phyloP scores from a whole-genome alignment of 1,140 invertebrate genomes.

The Tribolium castaneum region DNA sequence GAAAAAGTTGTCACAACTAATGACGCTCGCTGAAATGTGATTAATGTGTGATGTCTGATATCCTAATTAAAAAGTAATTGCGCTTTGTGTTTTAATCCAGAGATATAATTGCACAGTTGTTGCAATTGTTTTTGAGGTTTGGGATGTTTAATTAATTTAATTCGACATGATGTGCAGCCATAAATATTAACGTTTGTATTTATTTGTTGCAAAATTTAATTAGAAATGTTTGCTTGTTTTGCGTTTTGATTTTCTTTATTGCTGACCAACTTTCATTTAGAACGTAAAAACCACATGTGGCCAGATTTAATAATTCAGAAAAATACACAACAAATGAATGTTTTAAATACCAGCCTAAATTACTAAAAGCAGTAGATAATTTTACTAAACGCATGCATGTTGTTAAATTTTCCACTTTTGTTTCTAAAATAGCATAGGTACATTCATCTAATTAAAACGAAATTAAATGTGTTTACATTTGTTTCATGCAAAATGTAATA shows the following conservation, averaged over 20 bases:
- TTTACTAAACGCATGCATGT: not conserved
- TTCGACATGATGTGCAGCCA: not conserved
- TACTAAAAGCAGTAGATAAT: too few relatives aligned
- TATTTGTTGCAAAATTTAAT: not conserved
- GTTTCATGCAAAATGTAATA: too few relatives aligned
- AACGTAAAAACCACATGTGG: not conserved
- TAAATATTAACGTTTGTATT: not conserved
- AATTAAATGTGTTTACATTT: too few relatives aligned
- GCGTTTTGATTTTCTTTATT: slow-evolving; percentile 11
- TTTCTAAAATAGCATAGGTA: too few relatives aligned
- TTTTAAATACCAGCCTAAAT: too few relatives aligned
- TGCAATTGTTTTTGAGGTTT: not conserved
- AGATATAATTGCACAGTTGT: not conserved
- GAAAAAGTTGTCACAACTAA: slow-evolving; percentile 4
- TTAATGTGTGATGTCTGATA: not conserved
- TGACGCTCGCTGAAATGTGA: not conserved
- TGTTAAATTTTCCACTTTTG: too few relatives aligned
- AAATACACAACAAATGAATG: not conserved
- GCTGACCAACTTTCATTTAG: slow-evolving; percentile 5
- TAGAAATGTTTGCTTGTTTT: not conserved
- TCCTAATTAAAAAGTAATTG: not conserved
- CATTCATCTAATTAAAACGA: too few relatives aligned
- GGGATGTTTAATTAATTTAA: not conserved
- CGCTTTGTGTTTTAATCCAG: not conserved
- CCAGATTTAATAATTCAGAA: not conserved